Conservation (phyloP, 2,797 vertebrate species). For the Cetoscarus ocellatus region DNA sequence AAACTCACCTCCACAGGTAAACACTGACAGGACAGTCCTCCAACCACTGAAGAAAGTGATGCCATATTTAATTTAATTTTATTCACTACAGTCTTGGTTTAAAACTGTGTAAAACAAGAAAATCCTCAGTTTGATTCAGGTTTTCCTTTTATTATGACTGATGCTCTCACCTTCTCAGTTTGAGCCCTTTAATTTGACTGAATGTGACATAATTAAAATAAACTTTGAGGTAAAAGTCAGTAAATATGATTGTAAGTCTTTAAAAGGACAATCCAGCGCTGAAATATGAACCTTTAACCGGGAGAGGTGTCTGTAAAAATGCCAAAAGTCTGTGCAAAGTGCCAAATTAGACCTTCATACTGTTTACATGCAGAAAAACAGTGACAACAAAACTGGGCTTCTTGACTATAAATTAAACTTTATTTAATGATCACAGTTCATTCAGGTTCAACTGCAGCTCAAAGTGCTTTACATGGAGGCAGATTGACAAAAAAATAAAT, state of each 20-base stretch:
- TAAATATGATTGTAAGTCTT: neutral
- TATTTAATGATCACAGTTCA: too few relatives aligned
- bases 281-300: slow-evolving; percentile 2
- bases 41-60: too few relatives aligned
- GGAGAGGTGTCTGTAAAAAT: slow-evolving; percentile 1
- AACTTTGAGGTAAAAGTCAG: neutral
- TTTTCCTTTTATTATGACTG: neutral
- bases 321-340: slow-evolving; percentile 14
- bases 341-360: slow-evolving; percentile 27
- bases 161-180: neutral
- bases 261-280: neutral
- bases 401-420: too few relatives aligned
- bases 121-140: too few relatives aligned
- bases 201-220: too few relatives aligned
- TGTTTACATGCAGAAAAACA: slow-evolving; percentile 1
- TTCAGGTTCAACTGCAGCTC: too few relatives aligned
- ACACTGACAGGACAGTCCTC: neutral
- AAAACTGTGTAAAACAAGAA: too few relatives aligned
- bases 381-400: too few relatives aligned
- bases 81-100: neutral
- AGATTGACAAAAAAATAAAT: too few relatives aligned
- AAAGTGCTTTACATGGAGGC: too few relatives aligned
- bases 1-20: neutral
- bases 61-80: too few relatives aligned
- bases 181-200: slow-evolving; percentile 19